phyloP scores from a whole-genome alignment of 1,140 invertebrate species.

The Acyrthosiphon pisum region DNA sequence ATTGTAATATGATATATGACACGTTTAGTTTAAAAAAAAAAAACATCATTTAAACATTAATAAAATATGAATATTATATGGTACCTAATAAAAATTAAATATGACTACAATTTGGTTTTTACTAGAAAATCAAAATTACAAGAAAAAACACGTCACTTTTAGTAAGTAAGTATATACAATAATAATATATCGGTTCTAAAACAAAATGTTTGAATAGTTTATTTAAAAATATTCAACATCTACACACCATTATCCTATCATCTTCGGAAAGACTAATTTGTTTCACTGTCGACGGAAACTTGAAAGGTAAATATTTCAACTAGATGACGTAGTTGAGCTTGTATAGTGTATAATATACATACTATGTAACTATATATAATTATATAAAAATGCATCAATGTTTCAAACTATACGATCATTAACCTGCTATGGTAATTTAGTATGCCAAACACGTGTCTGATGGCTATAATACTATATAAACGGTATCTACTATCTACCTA shows the following conservation, averaged over 20 bases:
- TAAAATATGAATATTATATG: not conserved
- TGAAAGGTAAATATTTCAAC: not conserved
- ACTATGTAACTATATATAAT: not conserved
- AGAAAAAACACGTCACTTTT: not conserved
- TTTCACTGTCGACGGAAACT: not conserved
- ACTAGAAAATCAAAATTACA: not conserved
- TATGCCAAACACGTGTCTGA: not conserved
- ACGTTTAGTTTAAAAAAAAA: too few species aligned
- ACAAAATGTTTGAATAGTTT: not conserved
- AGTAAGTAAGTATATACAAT: not conserved
- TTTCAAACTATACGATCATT: not conserved
- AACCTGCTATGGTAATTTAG: constrained; percentile 10
- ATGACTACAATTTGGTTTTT: not conserved
- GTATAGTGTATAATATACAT: not conserved
- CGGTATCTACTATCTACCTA: not conserved
- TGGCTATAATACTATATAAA: not conserved
- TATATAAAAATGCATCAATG: not conserved
- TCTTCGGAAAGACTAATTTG: not conserved
- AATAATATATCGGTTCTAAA: not conserved
- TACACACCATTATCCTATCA: not conserved
- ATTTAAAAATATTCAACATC: not conserved
- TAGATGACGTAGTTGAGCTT: not conserved
- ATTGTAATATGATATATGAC: not conserved
- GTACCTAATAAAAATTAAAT: not conserved
- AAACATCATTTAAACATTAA: not conserved